phyloP scores from a whole-genome alignment of 2,113 vertebrate species.

The Camelus dromedarius region DNA sequence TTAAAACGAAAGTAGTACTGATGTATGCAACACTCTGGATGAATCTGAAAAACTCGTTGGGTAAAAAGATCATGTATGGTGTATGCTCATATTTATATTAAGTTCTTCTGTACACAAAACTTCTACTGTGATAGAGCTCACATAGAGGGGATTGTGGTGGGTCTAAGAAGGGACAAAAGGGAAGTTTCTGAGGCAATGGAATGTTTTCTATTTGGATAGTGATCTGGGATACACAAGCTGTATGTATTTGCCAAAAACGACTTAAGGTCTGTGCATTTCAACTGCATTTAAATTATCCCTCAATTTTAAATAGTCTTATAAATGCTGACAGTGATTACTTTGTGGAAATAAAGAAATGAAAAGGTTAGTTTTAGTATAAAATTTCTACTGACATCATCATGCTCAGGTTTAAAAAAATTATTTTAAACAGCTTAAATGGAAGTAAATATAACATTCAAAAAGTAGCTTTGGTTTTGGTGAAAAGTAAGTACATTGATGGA shows the following conservation, averaged over 20 bases:
- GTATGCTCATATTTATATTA: neutral
- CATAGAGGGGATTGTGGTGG: neutral
- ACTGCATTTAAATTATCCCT: neutral
- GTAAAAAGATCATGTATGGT: neutral
- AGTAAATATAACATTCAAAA: conserved; percentile 40
- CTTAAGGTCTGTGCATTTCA: neutral
- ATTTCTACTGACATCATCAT: neutral
- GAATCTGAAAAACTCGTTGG: neutral
- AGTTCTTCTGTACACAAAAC: neutral
- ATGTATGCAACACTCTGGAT: neutral
- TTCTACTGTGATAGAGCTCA: neutral
- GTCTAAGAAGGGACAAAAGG: neutral
- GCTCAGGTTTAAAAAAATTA: neutral
- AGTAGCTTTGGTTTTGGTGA: neutral
- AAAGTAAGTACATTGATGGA: neutral
- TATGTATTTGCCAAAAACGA: neutral
- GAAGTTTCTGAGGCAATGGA: neutral
- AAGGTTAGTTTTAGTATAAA: neutral
- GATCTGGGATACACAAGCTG: neutral
- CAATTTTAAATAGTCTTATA: neutral
- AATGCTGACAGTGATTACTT: neutral
- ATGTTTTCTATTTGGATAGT: neutral
- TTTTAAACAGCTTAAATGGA: neutral
- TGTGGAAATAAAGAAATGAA: neutral
- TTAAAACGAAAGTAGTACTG: neutral